Conservation (phyloP, 2,888 invertebrate genomes). For the Gastrophysa polygoni region DNA sequence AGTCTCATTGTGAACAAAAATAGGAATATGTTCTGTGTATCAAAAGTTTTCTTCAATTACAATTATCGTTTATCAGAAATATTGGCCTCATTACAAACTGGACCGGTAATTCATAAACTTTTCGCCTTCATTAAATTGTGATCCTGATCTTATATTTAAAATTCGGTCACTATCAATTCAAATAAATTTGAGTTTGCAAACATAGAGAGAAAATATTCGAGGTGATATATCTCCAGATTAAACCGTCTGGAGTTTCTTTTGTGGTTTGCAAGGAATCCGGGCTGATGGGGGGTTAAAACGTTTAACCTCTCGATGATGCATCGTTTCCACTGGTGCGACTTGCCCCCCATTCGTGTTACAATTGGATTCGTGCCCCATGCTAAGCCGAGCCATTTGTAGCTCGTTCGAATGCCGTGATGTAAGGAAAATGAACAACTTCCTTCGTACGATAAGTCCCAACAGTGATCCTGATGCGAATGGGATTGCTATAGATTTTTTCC, state of each 20-base stretch:
- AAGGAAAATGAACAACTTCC: neutral
- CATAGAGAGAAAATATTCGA: neutral
- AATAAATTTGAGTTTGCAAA: no score
- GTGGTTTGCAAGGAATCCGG: conserved; percentile 51
- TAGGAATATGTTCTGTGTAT: no score
- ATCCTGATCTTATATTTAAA: no score
- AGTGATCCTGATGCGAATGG: neutral
- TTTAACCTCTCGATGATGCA: conserved; percentile 50
- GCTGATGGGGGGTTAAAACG: conserved; percentile 49
- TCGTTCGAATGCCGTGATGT: neutral
- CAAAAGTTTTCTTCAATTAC: no score
- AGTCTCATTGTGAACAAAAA: no score
- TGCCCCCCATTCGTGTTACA: conserved; percentile 31
- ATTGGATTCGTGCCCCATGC: conserved; percentile 34
- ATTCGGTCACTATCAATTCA: no score
- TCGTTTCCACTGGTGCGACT: conserved; percentile 33
- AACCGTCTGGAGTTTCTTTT: no score
- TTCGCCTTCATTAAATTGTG: no score
- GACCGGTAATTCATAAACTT: no score
- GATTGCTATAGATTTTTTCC: neutral
- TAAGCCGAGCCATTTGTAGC: conserved; percentile 12
- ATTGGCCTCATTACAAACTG: no score
- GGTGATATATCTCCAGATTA: neutral
- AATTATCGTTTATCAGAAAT: no score
- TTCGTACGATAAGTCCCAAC: neutral